Evolutionary conservation across 2,797 vertebrate species (phyloP).

Genomic region (Sparidentex hasta): DNA sequence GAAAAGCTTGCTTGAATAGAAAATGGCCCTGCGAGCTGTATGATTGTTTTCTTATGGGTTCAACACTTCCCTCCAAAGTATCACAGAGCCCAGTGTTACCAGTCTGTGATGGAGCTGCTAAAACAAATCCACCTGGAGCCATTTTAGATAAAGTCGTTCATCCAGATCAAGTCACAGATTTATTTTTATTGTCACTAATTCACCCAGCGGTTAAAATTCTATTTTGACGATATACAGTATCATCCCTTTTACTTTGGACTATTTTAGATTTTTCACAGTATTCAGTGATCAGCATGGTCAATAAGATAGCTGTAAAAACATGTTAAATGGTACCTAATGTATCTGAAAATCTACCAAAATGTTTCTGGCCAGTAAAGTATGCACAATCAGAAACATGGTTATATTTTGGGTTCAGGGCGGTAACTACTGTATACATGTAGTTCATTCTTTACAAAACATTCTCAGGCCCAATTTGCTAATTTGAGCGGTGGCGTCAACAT

Average conservation of each 20-base stretch:
- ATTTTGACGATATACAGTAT: not conserved
- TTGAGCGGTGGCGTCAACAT: not conserved
- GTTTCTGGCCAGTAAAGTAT: not conserved
- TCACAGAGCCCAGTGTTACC: conserved; percentile 8
- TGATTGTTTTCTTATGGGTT: conserved; percentile 34
- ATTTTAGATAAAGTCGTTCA: conserved; percentile 21
- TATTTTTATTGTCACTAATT: conserved; percentile 5
- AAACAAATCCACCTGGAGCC: conserved; percentile 15
- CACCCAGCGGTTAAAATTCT: conserved; percentile 1
- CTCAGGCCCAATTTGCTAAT: not conserved
- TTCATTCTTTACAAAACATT: conserved; percentile 17
- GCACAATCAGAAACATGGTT: conserved; percentile 1
- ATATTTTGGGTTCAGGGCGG: conserved; percentile 12
- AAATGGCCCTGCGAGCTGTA: conserved; percentile 38
- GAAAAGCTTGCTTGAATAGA: conserved; percentile 39
- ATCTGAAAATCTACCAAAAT: not conserved
- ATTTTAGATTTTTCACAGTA: conserved; percentile 53
- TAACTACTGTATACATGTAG: not conserved
- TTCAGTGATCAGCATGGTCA: conserved; percentile 23
- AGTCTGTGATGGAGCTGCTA: conserved; percentile 10
- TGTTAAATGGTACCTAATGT: conserved; percentile 12
- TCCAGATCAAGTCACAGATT: conserved; percentile 6
- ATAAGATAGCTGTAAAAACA: conserved; percentile 6
- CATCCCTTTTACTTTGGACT: conserved; percentile 10
- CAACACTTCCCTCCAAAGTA: conserved; percentile 29